Conservation (phyloP, 2,888 invertebrate species). For the Dysmachus trigonus region DNA sequence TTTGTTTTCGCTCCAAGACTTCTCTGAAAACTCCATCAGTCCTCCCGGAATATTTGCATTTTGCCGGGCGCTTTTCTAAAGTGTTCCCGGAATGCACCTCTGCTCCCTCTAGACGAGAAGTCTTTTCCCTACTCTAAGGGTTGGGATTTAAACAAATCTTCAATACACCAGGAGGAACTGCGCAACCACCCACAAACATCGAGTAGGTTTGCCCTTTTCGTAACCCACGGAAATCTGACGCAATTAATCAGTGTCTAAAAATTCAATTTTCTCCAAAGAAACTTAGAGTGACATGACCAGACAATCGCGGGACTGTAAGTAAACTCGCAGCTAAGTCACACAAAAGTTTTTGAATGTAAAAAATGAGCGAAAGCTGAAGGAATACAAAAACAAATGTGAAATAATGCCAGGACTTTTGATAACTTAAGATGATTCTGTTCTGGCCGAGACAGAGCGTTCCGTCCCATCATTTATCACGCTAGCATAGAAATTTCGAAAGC, state of each 20-base stretch:
- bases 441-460: background rate
- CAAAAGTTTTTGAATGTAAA: background rate
- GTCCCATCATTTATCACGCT: background rate
- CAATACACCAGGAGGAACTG: background rate
- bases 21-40: background rate
- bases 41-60: background rate
- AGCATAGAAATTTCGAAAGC: background rate
- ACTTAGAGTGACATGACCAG: slow-evolving; percentile 13
- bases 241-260: slow-evolving; percentile 22
- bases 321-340: background rate
- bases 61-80: background rate
- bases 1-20: background rate
- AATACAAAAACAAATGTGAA: background rate
- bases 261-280: background rate
- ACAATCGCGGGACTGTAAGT: background rate
- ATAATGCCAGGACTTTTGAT: background rate
- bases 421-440: background rate
- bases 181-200: background rate
- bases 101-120: background rate
- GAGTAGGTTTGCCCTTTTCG: background rate
- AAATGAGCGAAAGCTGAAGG: background rate
- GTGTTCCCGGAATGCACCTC: background rate
- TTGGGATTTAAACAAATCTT: background rate
- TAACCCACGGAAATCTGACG: background rate
- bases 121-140: background rate